A percentile compares a stretch with the other conserved stretches of the same genome.
phyloP scores from a whole-genome alignment of 2,888 invertebrate species.

The Holacanthella duospinosa region DNA sequence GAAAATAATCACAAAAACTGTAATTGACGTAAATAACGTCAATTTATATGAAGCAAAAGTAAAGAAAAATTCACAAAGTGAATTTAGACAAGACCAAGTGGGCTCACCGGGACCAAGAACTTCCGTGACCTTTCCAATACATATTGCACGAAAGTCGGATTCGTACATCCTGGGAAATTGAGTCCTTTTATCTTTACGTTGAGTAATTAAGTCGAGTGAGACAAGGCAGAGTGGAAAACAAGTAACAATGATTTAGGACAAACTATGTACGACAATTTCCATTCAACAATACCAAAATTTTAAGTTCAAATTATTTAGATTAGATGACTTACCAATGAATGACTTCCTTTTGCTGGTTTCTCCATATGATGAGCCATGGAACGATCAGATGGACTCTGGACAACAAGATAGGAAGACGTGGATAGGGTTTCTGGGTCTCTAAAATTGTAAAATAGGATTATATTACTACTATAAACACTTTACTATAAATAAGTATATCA shows the following conservation, averaged over 20 bases:
- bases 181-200: conserved; percentile 73
- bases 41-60: too few relatives aligned
- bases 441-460: conserved; percentile 7
- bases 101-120: conserved; percentile 78
- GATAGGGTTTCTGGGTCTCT: conserved; percentile 62
- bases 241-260: background rate
- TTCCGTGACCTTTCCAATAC: conserved; percentile 93
- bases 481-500: background rate
- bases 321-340: conserved; percentile 58
- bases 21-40: too few relatives aligned
- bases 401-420: conserved; percentile 78
- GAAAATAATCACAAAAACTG: too few relatives aligned
- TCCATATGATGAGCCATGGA: conserved; percentile 46
- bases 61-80: conserved; percentile 12
- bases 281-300: background rate
- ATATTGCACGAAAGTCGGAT: conserved; percentile 88
- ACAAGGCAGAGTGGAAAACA: background rate
- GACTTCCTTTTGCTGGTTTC: conserved; percentile 36
- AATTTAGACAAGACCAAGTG: conserved; percentile 43
- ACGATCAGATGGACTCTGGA: conserved; percentile 59
- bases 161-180: conserved; percentile 91
- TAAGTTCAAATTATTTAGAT: background rate
- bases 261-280: background rate
- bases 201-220: background rate
- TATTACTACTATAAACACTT: background rate